Evolutionary conservation across 1,140 invertebrate genomes (phyloP).

Genomic region (Nasonia giraulti): DNA sequence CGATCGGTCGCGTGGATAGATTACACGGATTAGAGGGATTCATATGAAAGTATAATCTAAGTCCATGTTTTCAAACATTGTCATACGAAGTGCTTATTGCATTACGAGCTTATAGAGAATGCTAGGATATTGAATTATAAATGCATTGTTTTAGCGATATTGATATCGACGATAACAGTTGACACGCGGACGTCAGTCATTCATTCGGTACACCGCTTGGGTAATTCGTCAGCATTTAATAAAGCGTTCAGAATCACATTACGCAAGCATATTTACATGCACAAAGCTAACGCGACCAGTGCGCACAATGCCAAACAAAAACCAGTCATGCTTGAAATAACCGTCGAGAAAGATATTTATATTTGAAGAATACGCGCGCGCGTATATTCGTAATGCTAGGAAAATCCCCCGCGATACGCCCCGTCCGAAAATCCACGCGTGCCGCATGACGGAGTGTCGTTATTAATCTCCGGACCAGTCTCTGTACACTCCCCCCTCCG

Average conservation of each 20-base stretch:
- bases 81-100: too few relatives aligned
- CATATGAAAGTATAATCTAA: slow-evolving; percentile 1
- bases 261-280: too few relatives aligned
- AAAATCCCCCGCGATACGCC: slow-evolving; percentile 31
- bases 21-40: not conserved
- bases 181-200: too few relatives aligned
- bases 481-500: slow-evolving; percentile 14
- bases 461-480: slow-evolving; percentile 45
- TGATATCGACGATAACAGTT: too few relatives aligned
- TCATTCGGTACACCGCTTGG: too few relatives aligned
- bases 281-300: not conserved
- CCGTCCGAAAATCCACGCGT: slow-evolving; percentile 30
- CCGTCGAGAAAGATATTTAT: slow-evolving; percentile 5
- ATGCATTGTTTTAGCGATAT: too few relatives aligned
- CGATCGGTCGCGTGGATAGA: not conserved
- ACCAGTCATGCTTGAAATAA: not conserved
- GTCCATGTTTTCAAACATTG: not conserved
- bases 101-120: too few relatives aligned
- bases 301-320: not conserved
- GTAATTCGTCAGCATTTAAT: too few relatives aligned
- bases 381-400: not conserved
- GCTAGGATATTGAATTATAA: too few relatives aligned
- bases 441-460: slow-evolving; percentile 48
- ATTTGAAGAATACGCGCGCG: slow-evolving; percentile 8
- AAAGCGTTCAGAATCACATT: too few relatives aligned